These are phyloP conservation scores for Heliconius aoede DNA, from an alignment of 2,888 invertebrate genomes.

Conservation along the genomic window DNA sequence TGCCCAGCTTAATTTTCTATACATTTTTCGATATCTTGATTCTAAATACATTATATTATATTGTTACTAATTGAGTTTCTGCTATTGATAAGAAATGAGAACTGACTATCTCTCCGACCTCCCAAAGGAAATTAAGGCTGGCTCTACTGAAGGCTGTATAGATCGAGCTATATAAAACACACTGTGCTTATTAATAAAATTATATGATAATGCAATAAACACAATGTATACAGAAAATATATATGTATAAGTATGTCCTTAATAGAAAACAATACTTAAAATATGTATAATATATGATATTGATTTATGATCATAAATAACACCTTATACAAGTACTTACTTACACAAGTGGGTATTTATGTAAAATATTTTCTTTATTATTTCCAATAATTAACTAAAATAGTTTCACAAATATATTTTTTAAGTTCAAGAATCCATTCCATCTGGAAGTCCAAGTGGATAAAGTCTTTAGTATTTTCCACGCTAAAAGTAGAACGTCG, in stretches of 20 bases:
- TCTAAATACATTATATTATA: constrained; percentile 1
- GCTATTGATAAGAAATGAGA: constrained; percentile 23
- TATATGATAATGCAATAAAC: not conserved
- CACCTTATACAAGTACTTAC: no score
- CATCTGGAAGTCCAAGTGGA: not conserved
- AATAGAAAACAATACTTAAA: no score
- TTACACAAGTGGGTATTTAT: no score
- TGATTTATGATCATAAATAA: no score
- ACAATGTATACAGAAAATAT: no score
- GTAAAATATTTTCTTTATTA: no score
- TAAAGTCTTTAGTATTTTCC: not conserved
- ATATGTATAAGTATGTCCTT: no score
- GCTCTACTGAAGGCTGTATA: constrained; percentile 1
- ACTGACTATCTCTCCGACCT: constrained; percentile 19
- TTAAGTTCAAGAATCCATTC: not conserved
- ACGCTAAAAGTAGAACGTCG: constrained; percentile 4
- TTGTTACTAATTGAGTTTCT: constrained; percentile 12
- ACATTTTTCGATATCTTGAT: not conserved
- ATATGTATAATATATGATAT: no score
- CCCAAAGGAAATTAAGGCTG: constrained; percentile 31
- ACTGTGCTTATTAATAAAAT: not conserved
- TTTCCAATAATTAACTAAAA: not conserved
- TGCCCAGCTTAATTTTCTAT: not conserved
- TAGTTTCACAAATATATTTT: not conserved
- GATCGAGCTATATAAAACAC: not conserved